These are phyloP conservation scores for Amaurobius ferox DNA, from an alignment of 2,888 invertebrate species.

Conservation along the genomic window DNA sequence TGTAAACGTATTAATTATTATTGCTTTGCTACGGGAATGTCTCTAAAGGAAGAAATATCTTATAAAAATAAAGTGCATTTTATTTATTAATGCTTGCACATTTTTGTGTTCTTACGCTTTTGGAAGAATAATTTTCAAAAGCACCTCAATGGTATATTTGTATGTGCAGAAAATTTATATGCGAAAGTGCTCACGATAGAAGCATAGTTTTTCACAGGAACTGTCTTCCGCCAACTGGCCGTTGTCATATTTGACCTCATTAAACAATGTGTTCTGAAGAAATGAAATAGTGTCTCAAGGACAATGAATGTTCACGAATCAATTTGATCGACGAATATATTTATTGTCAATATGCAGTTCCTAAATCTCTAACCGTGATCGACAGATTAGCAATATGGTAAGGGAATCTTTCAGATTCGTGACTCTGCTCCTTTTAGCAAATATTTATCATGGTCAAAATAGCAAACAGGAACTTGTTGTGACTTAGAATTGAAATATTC, in stretches of 20 bases:
- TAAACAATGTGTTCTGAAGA: conserved; percentile 32
- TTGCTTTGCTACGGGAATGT: no score
- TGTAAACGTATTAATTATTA: no score
- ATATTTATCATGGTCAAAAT: no score
- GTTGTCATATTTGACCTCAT: conserved; percentile 48
- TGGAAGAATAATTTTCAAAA: not conserved
- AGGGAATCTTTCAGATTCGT: no score
- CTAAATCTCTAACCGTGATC: conserved; percentile 9
- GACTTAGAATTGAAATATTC: no score
- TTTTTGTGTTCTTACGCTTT: not conserved
- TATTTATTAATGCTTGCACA: no score
- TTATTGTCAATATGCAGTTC: conserved; percentile 17
- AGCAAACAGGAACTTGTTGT: no score
- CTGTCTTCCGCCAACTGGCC: conserved; percentile 63
- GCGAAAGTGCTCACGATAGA: conserved; percentile 19
- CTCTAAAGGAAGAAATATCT: no score
- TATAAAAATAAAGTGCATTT: no score
- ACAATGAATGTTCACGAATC: conserved; percentile 16
- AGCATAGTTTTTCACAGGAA: conserved; percentile 47
- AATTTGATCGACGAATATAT: not conserved
- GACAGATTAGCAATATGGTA: conserved; percentile 4
- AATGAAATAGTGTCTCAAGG: conserved; percentile 36
- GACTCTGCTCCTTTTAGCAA: no score
- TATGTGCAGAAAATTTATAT: not conserved
- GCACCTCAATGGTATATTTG: not conserved